A percentile compares a stretch with the other conserved stretches of the same genome.
Conservation (phyloP, 2,113 vertebrate species). For the Catagonus wagneri region DNA sequence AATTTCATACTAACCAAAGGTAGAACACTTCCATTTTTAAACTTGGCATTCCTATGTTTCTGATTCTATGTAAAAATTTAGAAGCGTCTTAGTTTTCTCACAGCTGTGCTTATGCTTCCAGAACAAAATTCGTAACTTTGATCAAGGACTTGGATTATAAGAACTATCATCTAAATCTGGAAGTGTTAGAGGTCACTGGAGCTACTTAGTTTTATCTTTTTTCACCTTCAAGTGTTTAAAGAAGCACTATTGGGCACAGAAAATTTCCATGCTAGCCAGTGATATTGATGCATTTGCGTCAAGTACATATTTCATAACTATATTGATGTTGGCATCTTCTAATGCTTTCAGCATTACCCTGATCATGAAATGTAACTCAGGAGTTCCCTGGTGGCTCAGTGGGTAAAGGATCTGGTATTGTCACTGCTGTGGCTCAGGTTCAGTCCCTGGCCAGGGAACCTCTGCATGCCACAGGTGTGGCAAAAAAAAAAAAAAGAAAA, state of each 20-base stretch:
- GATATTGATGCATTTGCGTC: neutral
- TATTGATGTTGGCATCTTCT: neutral
- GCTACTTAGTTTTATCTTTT: neutral
- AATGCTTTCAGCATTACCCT: neutral
- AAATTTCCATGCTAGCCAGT: neutral
- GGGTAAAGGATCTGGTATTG: too few relatives aligned
- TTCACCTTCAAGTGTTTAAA: conserved; percentile 3
- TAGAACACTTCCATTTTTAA: neutral
- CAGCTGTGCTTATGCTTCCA: neutral
- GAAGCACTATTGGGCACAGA: neutral
- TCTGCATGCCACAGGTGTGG: too few relatives aligned
- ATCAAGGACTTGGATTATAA: conserved; percentile 46
- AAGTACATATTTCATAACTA: neutral
- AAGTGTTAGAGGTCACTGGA: neutral
- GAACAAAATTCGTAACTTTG: conserved; percentile 9
- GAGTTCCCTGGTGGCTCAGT: too few relatives aligned
- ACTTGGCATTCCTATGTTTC: neutral
- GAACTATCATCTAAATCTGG: neutral
- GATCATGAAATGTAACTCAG: neutral
- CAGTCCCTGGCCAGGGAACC: too few relatives aligned
- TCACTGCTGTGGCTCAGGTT: too few relatives aligned
- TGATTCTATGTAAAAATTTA: neutral
- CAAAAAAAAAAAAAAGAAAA: too few relatives aligned
- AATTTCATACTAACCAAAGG: neutral
- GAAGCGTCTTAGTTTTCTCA: neutral